Conservation (phyloP, 2,113 vertebrate genomes). For the Amblyopsis rosae region DNA sequence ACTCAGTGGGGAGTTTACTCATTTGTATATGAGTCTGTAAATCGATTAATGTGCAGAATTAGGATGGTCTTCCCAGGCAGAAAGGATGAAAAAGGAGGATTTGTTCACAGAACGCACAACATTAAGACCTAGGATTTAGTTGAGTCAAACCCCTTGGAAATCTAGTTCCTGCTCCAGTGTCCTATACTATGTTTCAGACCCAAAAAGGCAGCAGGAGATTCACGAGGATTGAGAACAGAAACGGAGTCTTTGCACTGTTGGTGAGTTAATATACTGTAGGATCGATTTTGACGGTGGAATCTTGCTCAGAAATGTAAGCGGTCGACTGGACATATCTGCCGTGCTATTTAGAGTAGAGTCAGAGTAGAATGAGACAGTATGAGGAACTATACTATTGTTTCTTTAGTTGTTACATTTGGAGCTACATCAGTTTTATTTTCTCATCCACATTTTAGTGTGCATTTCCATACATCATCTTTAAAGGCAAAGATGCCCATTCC, state of each 20-base stretch:
- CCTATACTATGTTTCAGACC: constrained; percentile 80
- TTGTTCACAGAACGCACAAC: constrained; percentile 8
- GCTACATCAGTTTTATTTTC: constrained; percentile 16
- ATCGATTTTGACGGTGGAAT: background rate
- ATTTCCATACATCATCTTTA: constrained; percentile 27
- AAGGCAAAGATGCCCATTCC: background rate
- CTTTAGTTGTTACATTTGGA: constrained; percentile 11
- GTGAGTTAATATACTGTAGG: constrained; percentile 68
- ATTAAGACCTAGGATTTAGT: background rate
- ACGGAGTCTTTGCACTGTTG: constrained; percentile 84
- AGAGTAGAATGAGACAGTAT: background rate
- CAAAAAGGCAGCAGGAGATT: constrained; percentile 86
- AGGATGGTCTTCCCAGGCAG: too few species aligned
- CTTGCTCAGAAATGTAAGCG: background rate
- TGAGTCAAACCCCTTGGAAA: constrained; percentile 13
- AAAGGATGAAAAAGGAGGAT: background rate
- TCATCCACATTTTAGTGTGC: constrained; percentile 31
- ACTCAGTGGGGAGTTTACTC: too few species aligned
- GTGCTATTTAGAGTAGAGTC: background rate
- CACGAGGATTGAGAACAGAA: constrained; percentile 88
- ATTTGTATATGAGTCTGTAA: too few species aligned
- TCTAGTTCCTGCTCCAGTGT: constrained; percentile 67
- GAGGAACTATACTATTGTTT: constrained; percentile 1
- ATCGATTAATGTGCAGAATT: too few species aligned
- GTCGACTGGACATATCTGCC: background rate